Percentiles rank a stretch among this genome's conserved stretches.
Conservation (phyloP, 2,113 vertebrate species). For the Anguilla rostrata region DNA sequence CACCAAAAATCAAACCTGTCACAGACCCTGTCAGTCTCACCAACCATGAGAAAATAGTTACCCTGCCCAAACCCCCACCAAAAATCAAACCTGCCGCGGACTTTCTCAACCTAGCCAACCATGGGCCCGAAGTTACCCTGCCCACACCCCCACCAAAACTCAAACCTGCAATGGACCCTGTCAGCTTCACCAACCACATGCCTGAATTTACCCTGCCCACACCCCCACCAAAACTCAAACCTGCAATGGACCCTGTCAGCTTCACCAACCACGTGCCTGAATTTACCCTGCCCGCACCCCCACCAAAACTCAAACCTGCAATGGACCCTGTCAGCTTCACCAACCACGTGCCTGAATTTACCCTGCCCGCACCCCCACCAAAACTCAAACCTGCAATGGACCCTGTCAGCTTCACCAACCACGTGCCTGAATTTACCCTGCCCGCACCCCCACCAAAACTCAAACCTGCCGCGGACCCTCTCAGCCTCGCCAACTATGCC, state of each 20-base stretch:
- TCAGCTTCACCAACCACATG: no score
- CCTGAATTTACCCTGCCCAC: not conserved
- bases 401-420: no score
- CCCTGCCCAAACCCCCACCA: slow-evolving; percentile 23
- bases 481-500: not conserved
- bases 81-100: not conserved
- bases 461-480: no score
- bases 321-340: not conserved
- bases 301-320: slow-evolving; percentile 47
- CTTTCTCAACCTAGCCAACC: no score
- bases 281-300: slow-evolving; percentile 10
- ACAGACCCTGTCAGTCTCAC: not conserved
- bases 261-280: no score
- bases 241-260: not conserved
- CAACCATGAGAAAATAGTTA: not conserved
- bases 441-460: no score
- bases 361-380: slow-evolving; percentile 24
- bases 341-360: no score
- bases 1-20: slow-evolving; percentile 47
- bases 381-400: slow-evolving; percentile 44
- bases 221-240: slow-evolving; percentile 50
- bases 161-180: slow-evolving; percentile 22
- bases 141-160: slow-evolving; percentile 45
- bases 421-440: no score
- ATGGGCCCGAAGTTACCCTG: not conserved